A percentile compares a stretch with the other conserved stretches of the same genome.
Conservation (phyloP, 1,140 invertebrate species). For the Drosophila santomea region DNA sequence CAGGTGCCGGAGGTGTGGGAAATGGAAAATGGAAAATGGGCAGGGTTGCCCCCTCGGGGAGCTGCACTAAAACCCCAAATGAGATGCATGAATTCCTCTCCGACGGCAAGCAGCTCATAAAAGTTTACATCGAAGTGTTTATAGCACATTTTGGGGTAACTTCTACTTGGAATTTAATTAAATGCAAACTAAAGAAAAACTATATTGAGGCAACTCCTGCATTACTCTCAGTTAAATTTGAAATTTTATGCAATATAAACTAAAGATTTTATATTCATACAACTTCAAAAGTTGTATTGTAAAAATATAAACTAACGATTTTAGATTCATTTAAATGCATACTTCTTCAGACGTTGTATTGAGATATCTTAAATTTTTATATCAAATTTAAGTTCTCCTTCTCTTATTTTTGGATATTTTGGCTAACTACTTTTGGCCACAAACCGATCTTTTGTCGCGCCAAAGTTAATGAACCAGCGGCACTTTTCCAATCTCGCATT, state of each 20-base stretch:
- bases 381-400: neutral
- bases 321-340: neutral
- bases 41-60: slow-evolving; percentile 42
- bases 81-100: slow-evolving; percentile 61
- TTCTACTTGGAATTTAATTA: neutral
- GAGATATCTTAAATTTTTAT: neutral
- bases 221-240: no score
- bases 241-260: no score
- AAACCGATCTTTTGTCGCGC: slow-evolving; percentile 21
- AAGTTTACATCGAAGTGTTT: slow-evolving; percentile 68
- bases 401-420: slow-evolving; percentile 24
- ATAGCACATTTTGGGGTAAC: slow-evolving; percentile 46
- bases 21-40: slow-evolving; percentile 7
- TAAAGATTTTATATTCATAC: no score
- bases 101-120: slow-evolving; percentile 59
- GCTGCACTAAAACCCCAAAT: slow-evolving; percentile 65
- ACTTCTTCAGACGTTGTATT: neutral
- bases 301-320: no score
- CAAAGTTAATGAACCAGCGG: slow-evolving; percentile 36
- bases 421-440: slow-evolving; percentile 50
- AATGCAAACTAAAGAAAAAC: neutral
- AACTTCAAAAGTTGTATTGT: no score
- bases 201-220: no score
- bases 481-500: slow-evolving; percentile 32
- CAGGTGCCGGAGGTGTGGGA: slow-evolving; percentile 9